Evolutionary conservation across 2,797 vertebrate genomes (phyloP), one percentile per base, ranked within the genome.

Genomic region (Fistularia commersonii): DNA sequence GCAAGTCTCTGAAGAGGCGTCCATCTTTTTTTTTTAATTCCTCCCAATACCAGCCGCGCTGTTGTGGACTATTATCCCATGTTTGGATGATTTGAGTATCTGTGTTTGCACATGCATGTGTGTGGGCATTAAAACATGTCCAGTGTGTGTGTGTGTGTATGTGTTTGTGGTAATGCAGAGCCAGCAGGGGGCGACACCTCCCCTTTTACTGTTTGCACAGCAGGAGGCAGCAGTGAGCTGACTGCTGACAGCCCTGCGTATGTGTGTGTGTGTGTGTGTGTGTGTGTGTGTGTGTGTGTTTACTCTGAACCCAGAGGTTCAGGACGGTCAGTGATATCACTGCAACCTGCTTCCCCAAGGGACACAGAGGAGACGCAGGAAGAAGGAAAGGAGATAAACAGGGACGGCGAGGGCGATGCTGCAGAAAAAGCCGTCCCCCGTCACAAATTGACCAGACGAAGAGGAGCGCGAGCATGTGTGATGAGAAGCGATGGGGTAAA

Each of bases 211-310:
- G 8, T 45, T 8, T 45, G 56, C 55, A 8, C 73, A 42, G 45
- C 13, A 34, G 80, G 69, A 42, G 77, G 82, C 79, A 77, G 78
- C 72, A 80, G 38, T 54, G 71, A 72, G 80, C 58, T 59, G 64
- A 39, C 39, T 63, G 48, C n/a, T 76, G 66, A 73, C 76, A 73
- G 57, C 45, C 23, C 53, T 37, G 50, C 59, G 45, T 40, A n/a
- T n/a, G n/a, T n/a, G n/a, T n/a, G n/a, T n/a, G n/a, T n/a, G n/a
- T n/a, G n/a, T n/a, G n/a, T n/a, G n/a, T n/a, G n/a, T n/a, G n/a
- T n/a, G n/a, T n/a, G n/a, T n/a, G n/a, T n/a, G n/a, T n/a, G n/a
- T n/a, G n/a, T 50, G 3, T 63, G n/a, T n/a, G n/a, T n/a, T n/a
- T n/a, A n/a, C n/a, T n/a, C n/a, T n/a, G n/a, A n/a, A n/a, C n/a